Evolutionary conservation across 2,888 invertebrate species (phyloP).

Genomic region (Cosmorhoe ocellata): DNA sequence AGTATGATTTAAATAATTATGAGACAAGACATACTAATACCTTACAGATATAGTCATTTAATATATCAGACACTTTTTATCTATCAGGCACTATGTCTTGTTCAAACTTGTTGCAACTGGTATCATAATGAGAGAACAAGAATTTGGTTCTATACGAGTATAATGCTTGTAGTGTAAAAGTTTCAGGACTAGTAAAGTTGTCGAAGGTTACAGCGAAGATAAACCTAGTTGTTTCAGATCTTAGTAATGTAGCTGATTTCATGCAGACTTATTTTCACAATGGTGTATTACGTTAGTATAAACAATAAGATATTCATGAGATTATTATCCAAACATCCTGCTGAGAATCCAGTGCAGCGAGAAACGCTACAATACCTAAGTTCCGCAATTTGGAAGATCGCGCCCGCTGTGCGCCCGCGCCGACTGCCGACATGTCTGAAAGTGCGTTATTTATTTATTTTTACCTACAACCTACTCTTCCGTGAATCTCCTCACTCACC

Average conservation of each 20-base stretch:
- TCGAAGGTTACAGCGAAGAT: background rate
- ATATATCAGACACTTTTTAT: no score
- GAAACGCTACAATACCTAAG: constrained; percentile 56
- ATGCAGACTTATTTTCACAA: constrained; percentile 16
- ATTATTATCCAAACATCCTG: constrained; percentile 72
- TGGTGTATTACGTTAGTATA: constrained; percentile 29
- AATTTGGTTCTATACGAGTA: no score
- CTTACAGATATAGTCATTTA: no score
- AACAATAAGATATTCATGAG: constrained; percentile 53
- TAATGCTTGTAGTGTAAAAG: no score
- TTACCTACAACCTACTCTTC: constrained; percentile 63
- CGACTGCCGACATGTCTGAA: constrained; percentile 65
- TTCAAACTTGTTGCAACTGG: no score
- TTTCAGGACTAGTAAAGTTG: background rate
- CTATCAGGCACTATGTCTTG: no score
- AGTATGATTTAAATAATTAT: no score
- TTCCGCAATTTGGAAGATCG: constrained; percentile 67
- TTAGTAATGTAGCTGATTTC: constrained; percentile 4
- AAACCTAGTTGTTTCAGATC: constrained; percentile 1
- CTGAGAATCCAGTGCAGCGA: constrained; percentile 50
- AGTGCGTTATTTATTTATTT: constrained; percentile 79
- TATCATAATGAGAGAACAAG: no score
- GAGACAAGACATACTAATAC: no score
- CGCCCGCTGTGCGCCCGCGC: constrained; percentile 64
- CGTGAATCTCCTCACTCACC: constrained; percentile 49